Evolutionary conservation across 2,888 invertebrate genomes (phyloP).

Genomic region (Terebella lapidaria): DNA sequence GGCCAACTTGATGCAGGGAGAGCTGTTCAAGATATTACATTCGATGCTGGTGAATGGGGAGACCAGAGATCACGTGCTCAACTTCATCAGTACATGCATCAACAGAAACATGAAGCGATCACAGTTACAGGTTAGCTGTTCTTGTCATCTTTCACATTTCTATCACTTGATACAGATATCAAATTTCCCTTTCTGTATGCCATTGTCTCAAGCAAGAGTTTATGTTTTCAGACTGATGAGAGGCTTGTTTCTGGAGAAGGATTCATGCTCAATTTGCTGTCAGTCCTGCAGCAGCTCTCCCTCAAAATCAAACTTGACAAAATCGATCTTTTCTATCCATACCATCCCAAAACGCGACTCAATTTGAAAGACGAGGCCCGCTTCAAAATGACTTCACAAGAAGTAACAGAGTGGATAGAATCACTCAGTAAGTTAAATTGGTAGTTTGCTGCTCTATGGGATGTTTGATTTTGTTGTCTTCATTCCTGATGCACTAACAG

Average conservation of each 20-base stretch:
- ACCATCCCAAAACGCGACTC: slow-evolving; percentile 63
- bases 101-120: slow-evolving; percentile 79
- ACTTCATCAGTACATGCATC: slow-evolving; percentile 73
- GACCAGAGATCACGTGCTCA: slow-evolving; percentile 73
- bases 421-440: slow-evolving; percentile 32
- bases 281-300: slow-evolving; percentile 83
- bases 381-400: slow-evolving; percentile 75
- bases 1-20: slow-evolving; percentile 53
- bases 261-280: slow-evolving; percentile 88
- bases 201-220: not conserved
- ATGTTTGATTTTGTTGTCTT: no score
- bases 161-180: not conserved
- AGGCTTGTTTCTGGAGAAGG: slow-evolving; percentile 85
- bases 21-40: slow-evolving; percentile 77
- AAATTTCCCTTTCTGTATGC: not conserved
- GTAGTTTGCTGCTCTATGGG: not conserved
- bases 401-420: slow-evolving; percentile 70
- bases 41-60: slow-evolving; percentile 75
- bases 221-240: slow-evolving; percentile 67
- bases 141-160: no score
- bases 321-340: slow-evolving; percentile 79
- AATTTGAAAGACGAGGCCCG: slow-evolving; percentile 62
- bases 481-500: no score
- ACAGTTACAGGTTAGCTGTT: slow-evolving; percentile 68
- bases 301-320: slow-evolving; percentile 83